These are phyloP conservation scores for Atopsyche davidsoni DNA, from an alignment of 1,140 invertebrate genomes.

Conservation along the genomic window DNA sequence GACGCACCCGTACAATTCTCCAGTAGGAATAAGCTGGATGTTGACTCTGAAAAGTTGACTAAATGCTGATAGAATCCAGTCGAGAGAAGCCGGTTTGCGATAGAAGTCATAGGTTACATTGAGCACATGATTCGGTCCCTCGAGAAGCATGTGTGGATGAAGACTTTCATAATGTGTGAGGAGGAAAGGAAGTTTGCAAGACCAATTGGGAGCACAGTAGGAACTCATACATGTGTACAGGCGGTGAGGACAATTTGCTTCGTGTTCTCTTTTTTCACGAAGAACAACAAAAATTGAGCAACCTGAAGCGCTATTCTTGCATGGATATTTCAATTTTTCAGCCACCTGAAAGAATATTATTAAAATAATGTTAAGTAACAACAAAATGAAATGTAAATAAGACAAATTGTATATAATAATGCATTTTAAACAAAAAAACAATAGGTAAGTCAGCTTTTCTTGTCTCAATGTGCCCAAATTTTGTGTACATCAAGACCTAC, in stretches of 20 bases:
- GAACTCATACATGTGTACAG: constrained; percentile 14
- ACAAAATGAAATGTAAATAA: too few relatives aligned
- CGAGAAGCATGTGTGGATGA: constrained; percentile 11
- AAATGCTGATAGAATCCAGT: constrained; percentile 14
- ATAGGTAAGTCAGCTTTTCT: too few relatives aligned
- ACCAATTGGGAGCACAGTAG: constrained; percentile 14
- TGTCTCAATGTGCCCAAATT: too few relatives aligned
- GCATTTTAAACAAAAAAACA: too few relatives aligned
- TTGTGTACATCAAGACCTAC: too few relatives aligned
- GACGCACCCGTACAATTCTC: constrained; percentile 18
- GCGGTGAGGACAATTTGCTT: constrained; percentile 34
- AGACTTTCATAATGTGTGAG: constrained; percentile 10
- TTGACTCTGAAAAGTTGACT: constrained; percentile 14
- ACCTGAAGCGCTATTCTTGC: constrained; percentile 35
- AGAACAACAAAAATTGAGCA: constrained; percentile 38
- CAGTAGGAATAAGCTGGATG: constrained; percentile 10
- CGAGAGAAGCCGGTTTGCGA: constrained; percentile 9
- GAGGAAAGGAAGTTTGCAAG: constrained; percentile 11
- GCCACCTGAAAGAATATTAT: constrained; percentile 36
- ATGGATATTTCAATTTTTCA: constrained; percentile 43
- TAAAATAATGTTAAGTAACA: too few relatives aligned
- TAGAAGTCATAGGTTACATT: constrained; percentile 14
- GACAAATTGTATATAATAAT: too few relatives aligned
- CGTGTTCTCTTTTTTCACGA: constrained; percentile 36
- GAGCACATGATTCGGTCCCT: constrained; percentile 7